A percentile compares a stretch with the other conserved stretches of the same genome.
Evolutionary conservation across 1,140 invertebrate species (phyloP).

Genomic region (Ladona fulva): DNA sequence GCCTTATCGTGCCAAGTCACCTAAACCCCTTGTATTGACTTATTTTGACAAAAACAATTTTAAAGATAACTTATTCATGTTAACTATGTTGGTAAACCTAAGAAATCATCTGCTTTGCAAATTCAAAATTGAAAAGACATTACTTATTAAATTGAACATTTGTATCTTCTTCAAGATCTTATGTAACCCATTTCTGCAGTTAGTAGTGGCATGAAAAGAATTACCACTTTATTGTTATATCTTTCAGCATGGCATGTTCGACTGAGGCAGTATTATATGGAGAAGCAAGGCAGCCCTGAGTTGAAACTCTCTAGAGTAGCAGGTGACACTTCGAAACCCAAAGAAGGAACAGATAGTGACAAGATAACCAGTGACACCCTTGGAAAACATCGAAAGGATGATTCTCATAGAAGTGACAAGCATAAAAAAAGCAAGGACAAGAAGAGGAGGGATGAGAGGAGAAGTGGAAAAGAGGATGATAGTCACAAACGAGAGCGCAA

Average conservation of each 20-base stretch:
- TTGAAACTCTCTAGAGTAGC: background rate
- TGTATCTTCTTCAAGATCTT: too few species aligned
- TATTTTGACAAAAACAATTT: too few species aligned
- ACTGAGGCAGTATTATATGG: conserved; percentile 81
- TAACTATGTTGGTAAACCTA: too few species aligned
- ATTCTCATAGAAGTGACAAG: conserved; percentile 15
- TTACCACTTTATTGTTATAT: conserved; percentile 14
- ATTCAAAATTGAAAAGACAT: too few species aligned
- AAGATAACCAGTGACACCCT: conserved; percentile 16
- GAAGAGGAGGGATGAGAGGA: conserved; percentile 15
- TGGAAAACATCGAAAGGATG: conserved; percentile 19
- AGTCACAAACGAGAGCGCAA: conserved; percentile 3
- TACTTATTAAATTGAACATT: too few species aligned
- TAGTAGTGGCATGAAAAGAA: too few species aligned
- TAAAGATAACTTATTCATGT: too few species aligned
- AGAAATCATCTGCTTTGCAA: too few species aligned
- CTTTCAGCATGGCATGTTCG: conserved; percentile 86
- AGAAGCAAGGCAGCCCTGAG: conserved; percentile 30
- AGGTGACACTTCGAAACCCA: conserved; percentile 32
- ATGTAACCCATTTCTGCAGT: too few species aligned
- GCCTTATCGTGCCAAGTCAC: too few species aligned
- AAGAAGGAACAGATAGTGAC: conserved; percentile 29
- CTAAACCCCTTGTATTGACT: too few species aligned
- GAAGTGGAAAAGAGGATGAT: conserved; percentile 12
- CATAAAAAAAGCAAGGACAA: conserved; percentile 15